Evolutionary conservation across 37 sponge, comb jelly and placozoan genomes (phyloP).

Genomic region (Oscarella lobularis): DNA sequence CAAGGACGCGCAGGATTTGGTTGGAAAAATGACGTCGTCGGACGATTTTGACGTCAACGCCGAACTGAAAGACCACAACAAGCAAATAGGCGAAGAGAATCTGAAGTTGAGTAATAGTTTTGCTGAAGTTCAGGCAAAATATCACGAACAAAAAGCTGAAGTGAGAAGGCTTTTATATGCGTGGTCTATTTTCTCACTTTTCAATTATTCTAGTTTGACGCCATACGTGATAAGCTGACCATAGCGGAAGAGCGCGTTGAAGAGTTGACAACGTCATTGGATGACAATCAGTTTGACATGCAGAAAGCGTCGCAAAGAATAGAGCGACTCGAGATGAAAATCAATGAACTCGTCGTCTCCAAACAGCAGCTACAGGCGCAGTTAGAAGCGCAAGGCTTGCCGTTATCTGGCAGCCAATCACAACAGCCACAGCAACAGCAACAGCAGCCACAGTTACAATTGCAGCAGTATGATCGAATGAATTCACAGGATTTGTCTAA

Average conservation of each 20-base stretch:
- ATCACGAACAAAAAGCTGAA: background rate
- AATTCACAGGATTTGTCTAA: background rate
- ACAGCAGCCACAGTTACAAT: background rate
- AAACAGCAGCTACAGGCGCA: background rate
- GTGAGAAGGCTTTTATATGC: too few relatives aligned
- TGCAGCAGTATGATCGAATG: background rate
- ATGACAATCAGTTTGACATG: background rate
- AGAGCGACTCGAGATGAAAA: background rate
- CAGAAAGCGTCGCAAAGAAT: background rate
- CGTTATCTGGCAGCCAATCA: background rate
- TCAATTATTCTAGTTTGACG: background rate
- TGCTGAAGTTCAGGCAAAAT: background rate
- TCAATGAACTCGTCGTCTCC: background rate
- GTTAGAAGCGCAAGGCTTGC: background rate
- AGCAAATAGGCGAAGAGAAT: background rate
- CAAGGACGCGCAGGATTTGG: background rate
- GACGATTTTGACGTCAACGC: background rate
- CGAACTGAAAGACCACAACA: background rate
- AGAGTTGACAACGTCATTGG: background rate
- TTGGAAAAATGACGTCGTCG: background rate
- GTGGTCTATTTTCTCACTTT: background rate
- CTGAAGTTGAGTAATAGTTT: background rate
- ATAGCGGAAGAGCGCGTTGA: conserved; percentile 4
- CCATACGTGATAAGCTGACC: background rate
- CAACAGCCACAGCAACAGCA: background rate